Evolutionary conservation across 2,113 vertebrate species (phyloP).

Genomic region (Rhinichthys klamathensis): DNA sequence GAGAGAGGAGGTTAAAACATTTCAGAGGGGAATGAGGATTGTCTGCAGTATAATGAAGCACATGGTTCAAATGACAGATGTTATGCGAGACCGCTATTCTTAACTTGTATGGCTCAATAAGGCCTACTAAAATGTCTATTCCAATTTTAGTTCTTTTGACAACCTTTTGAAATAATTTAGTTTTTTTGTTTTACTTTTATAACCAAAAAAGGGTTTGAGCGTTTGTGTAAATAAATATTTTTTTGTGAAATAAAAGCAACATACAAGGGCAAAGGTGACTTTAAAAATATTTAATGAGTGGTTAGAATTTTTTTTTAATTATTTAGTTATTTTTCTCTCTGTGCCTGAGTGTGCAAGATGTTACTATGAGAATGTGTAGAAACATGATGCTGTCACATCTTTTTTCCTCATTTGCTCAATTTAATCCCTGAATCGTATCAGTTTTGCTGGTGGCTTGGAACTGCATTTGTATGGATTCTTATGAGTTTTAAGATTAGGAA

Average conservation of each 20-base stretch:
- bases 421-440: background rate
- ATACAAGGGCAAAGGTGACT: slow-evolving; percentile 45
- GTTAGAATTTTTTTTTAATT: slow-evolving; percentile 62
- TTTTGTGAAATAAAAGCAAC: slow-evolving; percentile 55
- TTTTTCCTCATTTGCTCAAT: background rate
- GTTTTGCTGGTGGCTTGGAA: background rate
- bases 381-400: background rate
- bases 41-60: too few relatives aligned
- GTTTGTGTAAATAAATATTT: slow-evolving; percentile 68
- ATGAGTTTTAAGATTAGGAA: background rate
- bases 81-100: background rate
- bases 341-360: slow-evolving; percentile 13
- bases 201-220: background rate
- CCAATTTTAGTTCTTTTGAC: slow-evolving; percentile 16
- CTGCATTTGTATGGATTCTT: background rate
- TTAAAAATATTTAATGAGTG: slow-evolving; percentile 59
- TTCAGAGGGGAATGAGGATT: background rate
- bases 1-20: background rate
- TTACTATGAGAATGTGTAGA: background rate
- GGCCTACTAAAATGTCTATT: background rate
- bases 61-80: background rate
- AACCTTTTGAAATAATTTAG: background rate
- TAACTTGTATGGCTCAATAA: background rate
- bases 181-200: background rate
- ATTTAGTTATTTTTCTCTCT: slow-evolving; percentile 64